phyloP scores from a whole-genome alignment of 2,888 invertebrate species.

The Ischnura elegans region DNA sequence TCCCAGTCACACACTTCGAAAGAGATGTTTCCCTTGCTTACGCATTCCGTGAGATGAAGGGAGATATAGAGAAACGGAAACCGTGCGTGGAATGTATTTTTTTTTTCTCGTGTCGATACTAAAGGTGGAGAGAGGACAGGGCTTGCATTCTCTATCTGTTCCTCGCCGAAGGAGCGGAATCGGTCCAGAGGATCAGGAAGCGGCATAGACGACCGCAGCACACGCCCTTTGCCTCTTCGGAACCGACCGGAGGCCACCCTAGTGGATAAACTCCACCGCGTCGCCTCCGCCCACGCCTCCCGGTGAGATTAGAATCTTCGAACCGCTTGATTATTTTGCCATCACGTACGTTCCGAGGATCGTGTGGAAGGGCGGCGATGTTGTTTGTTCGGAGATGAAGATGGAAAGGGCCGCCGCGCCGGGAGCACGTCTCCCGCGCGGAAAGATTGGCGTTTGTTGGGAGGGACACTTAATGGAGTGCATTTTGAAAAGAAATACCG shows the following conservation, averaged over 20 bases:
- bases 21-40: neutral
- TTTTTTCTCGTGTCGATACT: neutral
- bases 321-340: conserved; percentile 65
- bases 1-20: neutral
- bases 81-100: neutral
- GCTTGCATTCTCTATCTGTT: neutral
- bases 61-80: neutral
- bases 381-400: neutral
- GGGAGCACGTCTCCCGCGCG: neutral
- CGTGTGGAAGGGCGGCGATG: neutral
- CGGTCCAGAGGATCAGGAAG: conserved; percentile 12
- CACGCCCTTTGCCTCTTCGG: neutral
- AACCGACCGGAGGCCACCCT: conserved; percentile 42
- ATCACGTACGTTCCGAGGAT: conserved; percentile 30
- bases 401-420: neutral
- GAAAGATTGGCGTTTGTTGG: neutral
- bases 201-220: neutral
- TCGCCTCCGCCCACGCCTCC: conserved; percentile 50
- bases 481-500: neutral
- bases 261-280: conserved; percentile 40
- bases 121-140: neutral
- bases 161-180: neutral
- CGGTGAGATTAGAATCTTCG: conserved; percentile 55
- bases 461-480: neutral
- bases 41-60: neutral